Conservation (phyloP, 1,140 invertebrate genomes). For the Neoseiulus cucumeris region DNA sequence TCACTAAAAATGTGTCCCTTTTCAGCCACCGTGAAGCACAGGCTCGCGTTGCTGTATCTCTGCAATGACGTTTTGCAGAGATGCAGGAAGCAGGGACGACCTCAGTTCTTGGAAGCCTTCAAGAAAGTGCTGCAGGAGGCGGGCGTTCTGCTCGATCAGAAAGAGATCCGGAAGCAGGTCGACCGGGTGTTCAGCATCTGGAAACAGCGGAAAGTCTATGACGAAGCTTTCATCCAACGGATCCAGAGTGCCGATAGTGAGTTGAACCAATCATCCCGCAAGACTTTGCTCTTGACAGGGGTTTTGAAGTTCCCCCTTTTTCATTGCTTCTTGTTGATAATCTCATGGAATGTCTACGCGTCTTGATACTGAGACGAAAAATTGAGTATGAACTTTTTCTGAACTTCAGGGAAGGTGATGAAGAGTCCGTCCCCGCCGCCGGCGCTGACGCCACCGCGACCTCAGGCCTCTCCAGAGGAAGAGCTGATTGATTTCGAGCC, state of each 20-base stretch:
- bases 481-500: slow-evolving; percentile 1
- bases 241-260: neutral
- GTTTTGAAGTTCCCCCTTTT: too few relatives aligned
- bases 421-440: neutral
- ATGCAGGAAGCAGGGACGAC: neutral
- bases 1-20: too few relatives aligned
- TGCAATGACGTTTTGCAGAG: slow-evolving; percentile 3
- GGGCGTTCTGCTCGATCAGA: neutral
- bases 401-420: too few relatives aligned
- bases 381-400: too few relatives aligned
- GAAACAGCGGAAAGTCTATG: slow-evolving; percentile 4
- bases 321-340: too few relatives aligned
- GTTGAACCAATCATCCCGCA: neutral
- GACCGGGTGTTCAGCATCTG: neutral
- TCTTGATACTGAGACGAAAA: too few relatives aligned
- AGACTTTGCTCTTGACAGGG: neutral
- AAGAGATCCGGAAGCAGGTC: neutral
- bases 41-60: slow-evolving; percentile 1
- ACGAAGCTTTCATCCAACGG: neutral
- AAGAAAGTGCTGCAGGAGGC: neutral
- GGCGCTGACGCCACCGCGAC: neutral
- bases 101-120: neutral
- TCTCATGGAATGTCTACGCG: too few relatives aligned
- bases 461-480: neutral
- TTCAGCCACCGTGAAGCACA: neutral